phyloP scores from a whole-genome alignment of 35 echinoderm and acorn worm genomes.

The Diadema setosum region DNA sequence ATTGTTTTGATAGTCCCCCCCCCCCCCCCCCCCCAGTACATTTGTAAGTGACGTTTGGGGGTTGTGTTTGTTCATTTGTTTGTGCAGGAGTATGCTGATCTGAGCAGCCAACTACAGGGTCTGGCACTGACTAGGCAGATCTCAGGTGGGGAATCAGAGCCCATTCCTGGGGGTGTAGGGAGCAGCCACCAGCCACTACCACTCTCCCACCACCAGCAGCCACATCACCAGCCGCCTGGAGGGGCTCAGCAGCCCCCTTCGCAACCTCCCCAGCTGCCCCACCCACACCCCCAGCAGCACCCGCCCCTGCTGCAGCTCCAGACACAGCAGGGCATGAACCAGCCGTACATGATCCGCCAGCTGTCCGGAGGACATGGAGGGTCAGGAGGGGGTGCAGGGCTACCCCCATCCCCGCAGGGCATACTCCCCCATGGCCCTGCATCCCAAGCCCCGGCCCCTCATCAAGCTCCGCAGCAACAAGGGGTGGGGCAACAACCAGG shows the following conservation, averaged over 20 bases:
- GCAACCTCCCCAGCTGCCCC: neutral
- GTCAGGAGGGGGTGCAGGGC: neutral
- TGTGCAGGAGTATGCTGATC: conserved; percentile 31
- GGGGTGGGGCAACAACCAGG: neutral
- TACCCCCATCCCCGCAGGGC: neutral
- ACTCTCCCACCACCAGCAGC: neutral
- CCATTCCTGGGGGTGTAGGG: neutral
- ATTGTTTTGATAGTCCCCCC: too few relatives aligned
- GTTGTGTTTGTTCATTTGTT: neutral
- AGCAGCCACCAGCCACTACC: neutral
- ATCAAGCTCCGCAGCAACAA: neutral
- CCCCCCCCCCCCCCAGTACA: too few relatives aligned
- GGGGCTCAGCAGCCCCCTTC: neutral
- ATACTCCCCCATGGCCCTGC: neutral
- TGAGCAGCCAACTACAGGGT: conserved; percentile 38
- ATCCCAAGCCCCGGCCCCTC: neutral
- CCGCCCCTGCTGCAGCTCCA: neutral
- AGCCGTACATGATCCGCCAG: neutral
- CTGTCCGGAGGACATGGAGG: neutral
- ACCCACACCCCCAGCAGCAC: neutral
- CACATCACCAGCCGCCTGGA: conserved; percentile 20
- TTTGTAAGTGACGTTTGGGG: too few relatives aligned
- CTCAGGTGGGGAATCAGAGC: conserved; percentile 18
- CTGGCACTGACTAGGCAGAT: conserved; percentile 9
- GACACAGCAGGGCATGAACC: neutral